phyloP scores from a whole-genome alignment of 2,888 invertebrate species.

The Lasius platythorax region DNA sequence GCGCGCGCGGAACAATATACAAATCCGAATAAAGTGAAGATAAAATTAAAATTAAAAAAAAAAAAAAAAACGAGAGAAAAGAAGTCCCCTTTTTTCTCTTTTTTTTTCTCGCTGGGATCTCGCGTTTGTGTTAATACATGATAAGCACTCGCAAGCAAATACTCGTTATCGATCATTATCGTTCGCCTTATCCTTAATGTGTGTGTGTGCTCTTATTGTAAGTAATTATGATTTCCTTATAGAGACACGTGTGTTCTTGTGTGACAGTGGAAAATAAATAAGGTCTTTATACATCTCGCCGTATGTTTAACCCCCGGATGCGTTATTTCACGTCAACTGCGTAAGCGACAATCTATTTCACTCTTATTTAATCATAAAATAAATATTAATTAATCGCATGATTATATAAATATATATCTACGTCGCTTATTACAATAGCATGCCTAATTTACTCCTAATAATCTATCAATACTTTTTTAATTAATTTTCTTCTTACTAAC shows the following conservation, averaged over 20 bases:
- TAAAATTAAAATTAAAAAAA: not conserved
- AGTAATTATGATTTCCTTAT: conserved; percentile 70
- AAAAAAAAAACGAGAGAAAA: conserved; percentile 2
- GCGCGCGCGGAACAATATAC: conserved; percentile 58
- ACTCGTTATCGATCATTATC: conserved; percentile 67
- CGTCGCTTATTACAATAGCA: not conserved
- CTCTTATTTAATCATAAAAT: not conserved
- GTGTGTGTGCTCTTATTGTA: conserved; percentile 69
- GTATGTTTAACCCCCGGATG: conserved; percentile 49
- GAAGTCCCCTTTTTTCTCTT: not conserved
- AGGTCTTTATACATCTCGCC: conserved; percentile 28
- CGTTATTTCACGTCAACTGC: not conserved
- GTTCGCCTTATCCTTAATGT: conserved; percentile 67
- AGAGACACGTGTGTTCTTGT: conserved; percentile 56
- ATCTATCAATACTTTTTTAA: conserved; percentile 28
- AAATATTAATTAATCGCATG: conserved; percentile 10
- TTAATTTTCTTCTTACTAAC: conserved; percentile 32
- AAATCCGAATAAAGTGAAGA: conserved; percentile 34
- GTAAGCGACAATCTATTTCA: not conserved
- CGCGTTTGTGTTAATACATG: conserved; percentile 54
- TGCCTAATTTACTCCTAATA: conserved; percentile 14
- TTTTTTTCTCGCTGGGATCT: conserved; percentile 46
- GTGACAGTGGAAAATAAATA: conserved; percentile 68
- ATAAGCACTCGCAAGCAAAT: conserved; percentile 69
- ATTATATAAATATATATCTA: not conserved